Evolutionary conservation across 1,140 invertebrate genomes (phyloP), one percentile per base, ranked within the genome.

Genomic region (Bicyclus anynana): DNA sequence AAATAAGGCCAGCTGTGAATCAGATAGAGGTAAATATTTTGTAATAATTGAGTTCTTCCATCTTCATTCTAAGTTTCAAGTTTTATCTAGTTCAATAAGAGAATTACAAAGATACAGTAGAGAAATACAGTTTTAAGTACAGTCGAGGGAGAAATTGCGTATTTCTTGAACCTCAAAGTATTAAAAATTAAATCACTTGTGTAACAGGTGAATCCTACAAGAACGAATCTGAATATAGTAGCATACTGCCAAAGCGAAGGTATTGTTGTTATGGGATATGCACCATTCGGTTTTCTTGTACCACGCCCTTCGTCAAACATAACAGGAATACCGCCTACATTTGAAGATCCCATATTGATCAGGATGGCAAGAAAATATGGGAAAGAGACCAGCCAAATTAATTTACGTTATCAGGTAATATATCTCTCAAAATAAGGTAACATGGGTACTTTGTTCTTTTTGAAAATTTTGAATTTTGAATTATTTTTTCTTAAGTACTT

Each of bases 241-340:
- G 77, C 91, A 6, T 93, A 92, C 60, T 94, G 94, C 76, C 89
- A 91, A 52, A 65, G 84, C n/a, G 81, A 91, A 7, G 89, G 89
- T 5, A 93, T 96, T 16, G 63, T 75, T 1, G 72, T 96, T 3
- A 94, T 92, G 27, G 94, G 93, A 1, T 96, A 95, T 84, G 91
- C 92, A 72, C 94, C 95, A 0, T 89, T 97, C 13, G 94, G 94
- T 1, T 93, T 93, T 33, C 79, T 90, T 46, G 80, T 89, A 1
- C 59, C 66, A 50, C 70, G 79, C 27, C n/a, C n/a, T n/a, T 54
- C 14, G 48, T 46, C 38, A 12, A 26, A 14, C 5, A 14, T 37
- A 9, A 12, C 21, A 13, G 14, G 13, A 10, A 14, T 14, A 13
- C 52, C 42, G 5, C 79, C 91, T 0, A 84, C 87, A 2, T 76